A percentile compares a stretch with the other conserved stretches of the same genome.
Evolutionary conservation across 53 echinoderm and acorn worm genomes (phyloP).

Genomic region (Holothuria leucospilota): DNA sequence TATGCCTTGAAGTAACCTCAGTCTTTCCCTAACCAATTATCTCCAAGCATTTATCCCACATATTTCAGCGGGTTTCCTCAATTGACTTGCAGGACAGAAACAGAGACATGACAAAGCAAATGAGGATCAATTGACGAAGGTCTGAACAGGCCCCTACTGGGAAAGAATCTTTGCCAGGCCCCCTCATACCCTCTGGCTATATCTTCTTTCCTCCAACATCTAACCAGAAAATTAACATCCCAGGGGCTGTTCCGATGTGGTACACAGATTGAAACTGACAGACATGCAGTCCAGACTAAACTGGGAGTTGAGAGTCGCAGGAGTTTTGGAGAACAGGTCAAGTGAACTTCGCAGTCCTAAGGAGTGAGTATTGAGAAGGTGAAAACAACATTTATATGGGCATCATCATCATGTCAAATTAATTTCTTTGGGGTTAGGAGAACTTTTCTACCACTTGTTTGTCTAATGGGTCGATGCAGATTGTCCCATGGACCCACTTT

Average conservation of each 20-base stretch:
- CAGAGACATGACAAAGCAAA: slow-evolving; percentile 14
- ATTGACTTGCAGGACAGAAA: slow-evolving; percentile 6
- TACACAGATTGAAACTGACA: slow-evolving; percentile 26
- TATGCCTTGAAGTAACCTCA: slow-evolving; percentile 16
- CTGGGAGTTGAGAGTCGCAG: too few relatives aligned
- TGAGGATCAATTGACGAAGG: slow-evolving; percentile 30
- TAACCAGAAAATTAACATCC: slow-evolving; percentile 37
- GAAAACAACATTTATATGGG: too few relatives aligned
- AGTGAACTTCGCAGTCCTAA: slow-evolving; percentile 10
- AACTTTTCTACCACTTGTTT: too few relatives aligned
- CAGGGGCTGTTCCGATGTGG: slow-evolving; percentile 33
- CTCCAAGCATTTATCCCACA: slow-evolving; percentile 35
- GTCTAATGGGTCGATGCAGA: too few relatives aligned
- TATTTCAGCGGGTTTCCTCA: slow-evolving; percentile 35
- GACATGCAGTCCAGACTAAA: slow-evolving; percentile 10
- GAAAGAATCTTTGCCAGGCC: slow-evolving; percentile 30
- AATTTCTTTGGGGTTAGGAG: too few relatives aligned
- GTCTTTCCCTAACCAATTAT: slow-evolving; percentile 34
- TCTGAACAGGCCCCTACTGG: slow-evolving; percentile 42
- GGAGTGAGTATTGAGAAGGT: too few relatives aligned
- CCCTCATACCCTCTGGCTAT: slow-evolving; percentile 38
- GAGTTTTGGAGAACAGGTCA: slow-evolving; percentile 10
- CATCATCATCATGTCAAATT: too few relatives aligned
- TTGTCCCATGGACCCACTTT: too few relatives aligned
- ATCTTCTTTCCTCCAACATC: slow-evolving; percentile 41